Evolutionary conservation across 2,888 invertebrate species (phyloP).

Genomic region (Scaptomyza polygonia): DNA sequence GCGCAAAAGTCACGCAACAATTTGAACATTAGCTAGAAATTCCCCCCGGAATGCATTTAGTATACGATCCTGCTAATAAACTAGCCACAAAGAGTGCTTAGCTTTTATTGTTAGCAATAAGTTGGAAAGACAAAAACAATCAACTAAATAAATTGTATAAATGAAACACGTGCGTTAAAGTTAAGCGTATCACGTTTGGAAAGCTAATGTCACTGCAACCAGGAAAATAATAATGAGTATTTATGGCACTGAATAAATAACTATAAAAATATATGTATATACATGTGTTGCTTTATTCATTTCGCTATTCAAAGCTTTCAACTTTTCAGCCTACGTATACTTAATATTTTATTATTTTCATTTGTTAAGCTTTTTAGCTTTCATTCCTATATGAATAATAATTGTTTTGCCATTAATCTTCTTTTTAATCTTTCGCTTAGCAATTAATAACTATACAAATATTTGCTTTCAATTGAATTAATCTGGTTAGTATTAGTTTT

Average conservation of each 20-base stretch:
- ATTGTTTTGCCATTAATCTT: neutral
- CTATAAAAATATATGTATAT: too few relatives aligned
- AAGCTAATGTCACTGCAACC: neutral
- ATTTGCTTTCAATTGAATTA: constrained; percentile 4
- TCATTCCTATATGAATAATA: neutral
- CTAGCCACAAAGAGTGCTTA: neutral
- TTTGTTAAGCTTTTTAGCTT: neutral
- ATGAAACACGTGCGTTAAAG: neutral
- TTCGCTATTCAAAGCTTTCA: neutral
- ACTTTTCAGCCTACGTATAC: neutral
- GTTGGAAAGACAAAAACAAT: neutral
- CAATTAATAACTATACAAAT: too few relatives aligned
- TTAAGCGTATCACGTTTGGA: neutral
- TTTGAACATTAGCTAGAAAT: constrained; percentile 12
- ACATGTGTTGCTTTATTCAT: neutral
- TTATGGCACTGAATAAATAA: neutral
- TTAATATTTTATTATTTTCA: neutral
- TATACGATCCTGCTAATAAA: neutral
- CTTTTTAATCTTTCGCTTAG: neutral
- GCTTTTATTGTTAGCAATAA: neutral
- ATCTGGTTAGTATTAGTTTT: constrained; percentile 64
- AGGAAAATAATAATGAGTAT: too few relatives aligned
- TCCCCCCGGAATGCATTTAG: neutral
- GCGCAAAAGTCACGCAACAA: constrained; percentile 47
- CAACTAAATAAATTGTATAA: neutral